Evolutionary conservation across 2,797 vertebrate species (phyloP).

Genomic region (Aldrovandia affinis): DNA sequence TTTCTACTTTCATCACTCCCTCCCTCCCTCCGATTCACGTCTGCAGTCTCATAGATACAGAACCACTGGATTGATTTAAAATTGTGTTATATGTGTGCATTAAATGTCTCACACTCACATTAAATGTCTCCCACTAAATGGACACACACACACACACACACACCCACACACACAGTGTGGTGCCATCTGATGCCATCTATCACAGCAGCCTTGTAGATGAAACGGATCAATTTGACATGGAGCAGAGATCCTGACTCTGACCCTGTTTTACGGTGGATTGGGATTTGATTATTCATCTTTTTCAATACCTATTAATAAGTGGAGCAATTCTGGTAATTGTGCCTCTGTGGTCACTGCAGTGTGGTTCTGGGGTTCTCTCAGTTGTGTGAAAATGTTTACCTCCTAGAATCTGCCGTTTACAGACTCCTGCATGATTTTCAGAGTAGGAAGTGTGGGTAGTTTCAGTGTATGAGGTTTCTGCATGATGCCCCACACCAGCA

Average conservation of each 20-base stretch:
- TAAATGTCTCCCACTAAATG: not conserved
- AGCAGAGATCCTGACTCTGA: not conserved
- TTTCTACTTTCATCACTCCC: not conserved
- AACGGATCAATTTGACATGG: not conserved
- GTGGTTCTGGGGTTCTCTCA: not conserved
- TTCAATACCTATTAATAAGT: not conserved
- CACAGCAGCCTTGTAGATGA: not conserved
- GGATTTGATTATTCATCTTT: not conserved
- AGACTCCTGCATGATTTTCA: not conserved
- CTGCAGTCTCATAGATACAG: not conserved
- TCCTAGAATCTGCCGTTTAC: not conserved
- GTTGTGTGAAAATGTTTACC: not conserved
- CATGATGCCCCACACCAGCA: conserved; percentile 54
- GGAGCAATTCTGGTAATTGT: not conserved
- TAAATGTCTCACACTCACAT: not conserved
- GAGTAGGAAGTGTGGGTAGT: not conserved
- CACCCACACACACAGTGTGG: too few relatives aligned
- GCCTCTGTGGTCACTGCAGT: not conserved
- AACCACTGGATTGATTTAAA: not conserved
- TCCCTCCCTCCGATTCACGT: not conserved
- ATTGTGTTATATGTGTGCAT: not conserved
- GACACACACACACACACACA: not conserved
- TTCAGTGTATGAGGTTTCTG: conserved; percentile 34
- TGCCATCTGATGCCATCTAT: not conserved
- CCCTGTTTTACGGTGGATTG: not conserved